Evolutionary conservation across 2,888 invertebrate species (phyloP).

Genomic region (Ophioninae sp.): DNA sequence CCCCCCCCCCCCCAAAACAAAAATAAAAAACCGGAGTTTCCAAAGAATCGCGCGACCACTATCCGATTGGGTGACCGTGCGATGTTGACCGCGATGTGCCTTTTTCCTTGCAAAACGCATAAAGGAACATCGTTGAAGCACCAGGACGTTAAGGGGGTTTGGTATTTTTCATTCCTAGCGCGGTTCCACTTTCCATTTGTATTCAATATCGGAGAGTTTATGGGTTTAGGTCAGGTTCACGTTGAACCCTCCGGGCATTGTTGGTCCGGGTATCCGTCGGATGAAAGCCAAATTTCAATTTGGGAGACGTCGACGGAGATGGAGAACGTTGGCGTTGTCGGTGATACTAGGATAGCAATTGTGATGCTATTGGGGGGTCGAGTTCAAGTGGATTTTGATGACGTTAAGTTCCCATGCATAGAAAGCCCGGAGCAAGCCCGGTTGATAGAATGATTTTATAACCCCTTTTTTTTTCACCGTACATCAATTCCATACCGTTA

Average conservation of each 20-base stretch:
- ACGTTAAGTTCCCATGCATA: conserved; percentile 79
- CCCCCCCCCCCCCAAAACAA: too few relatives aligned
- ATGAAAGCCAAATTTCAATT: conserved; percentile 78
- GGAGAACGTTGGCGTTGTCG: not conserved
- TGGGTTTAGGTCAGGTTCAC: conserved; percentile 76
- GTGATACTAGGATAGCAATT: conserved; percentile 17
- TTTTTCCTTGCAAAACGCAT: too few relatives aligned
- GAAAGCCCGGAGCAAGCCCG: conserved; percentile 67
- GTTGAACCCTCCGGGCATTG: conserved; percentile 64
- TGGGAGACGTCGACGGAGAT: conserved; percentile 63
- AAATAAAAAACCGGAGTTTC: too few relatives aligned
- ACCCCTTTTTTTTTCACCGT: conserved; percentile 24
- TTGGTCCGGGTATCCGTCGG: conserved; percentile 64
- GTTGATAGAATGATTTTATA: conserved; percentile 21
- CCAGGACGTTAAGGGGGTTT: too few relatives aligned
- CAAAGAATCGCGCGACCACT: too few relatives aligned
- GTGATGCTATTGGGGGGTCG: conserved; percentile 65
- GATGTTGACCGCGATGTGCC: too few relatives aligned
- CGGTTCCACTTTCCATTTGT: conserved; percentile 76
- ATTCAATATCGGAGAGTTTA: conserved; percentile 81
- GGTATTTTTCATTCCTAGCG: conserved; percentile 17
- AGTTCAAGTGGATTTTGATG: conserved; percentile 79
- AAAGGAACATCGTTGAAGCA: too few relatives aligned
- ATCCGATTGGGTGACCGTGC: too few relatives aligned
- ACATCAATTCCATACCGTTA: conserved; percentile 34